Base-by-base conservation (phyloP, 2,113 vertebrate species). In the Trematocara macrostoma region DNA sequence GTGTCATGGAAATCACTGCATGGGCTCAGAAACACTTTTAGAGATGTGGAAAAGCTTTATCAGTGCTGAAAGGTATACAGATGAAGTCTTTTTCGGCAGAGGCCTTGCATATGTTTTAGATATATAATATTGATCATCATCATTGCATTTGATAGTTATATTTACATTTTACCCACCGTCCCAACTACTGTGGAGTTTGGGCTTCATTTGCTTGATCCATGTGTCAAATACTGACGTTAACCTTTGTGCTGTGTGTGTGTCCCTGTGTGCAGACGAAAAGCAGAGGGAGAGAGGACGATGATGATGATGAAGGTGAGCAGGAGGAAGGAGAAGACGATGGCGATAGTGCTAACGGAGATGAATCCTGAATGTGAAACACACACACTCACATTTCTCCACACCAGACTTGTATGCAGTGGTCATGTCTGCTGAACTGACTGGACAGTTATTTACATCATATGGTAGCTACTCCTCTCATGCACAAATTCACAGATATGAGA, bases 251-350 rank as follows among this genome's bases (percentile, higher is more conserved):
- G 15, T 31, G 26, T 18, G 23, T 47, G 69, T 49, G 45, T n/a
- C 8, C 6, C 1, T 11, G 18, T 11, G 5, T 16, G 29, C 89
- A 96, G 95, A 52, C 90, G 15, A 94, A 95, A 78, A 90, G 69
- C 87, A 89, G 91, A 79, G 94, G 95, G 15, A 92, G 92, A 47
- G 90, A 93, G 8, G 96, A 96, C 4, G 96, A 96, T 4, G 96
- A 97, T 40, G 92, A 96, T 34, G 96, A 96, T 20, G 97, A 97
- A 34, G 96, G 95, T 56, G 97, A 96, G 91, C 93, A 91, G 82
- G 94, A 95, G 92, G 94, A 95, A 89, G 94, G 93, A 78, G 95
- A 94, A 85, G 95, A 94, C 14, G 92, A 95, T 11, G 94, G 92
- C 0, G 94, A 95, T 20, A 95, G 94, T 56, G 83, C 91, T 84